Percentiles rank a stretch among this genome's conserved stretches.
Evolutionary conservation across 2,113 vertebrate species (phyloP).

Genomic region (Mus pahari): DNA sequence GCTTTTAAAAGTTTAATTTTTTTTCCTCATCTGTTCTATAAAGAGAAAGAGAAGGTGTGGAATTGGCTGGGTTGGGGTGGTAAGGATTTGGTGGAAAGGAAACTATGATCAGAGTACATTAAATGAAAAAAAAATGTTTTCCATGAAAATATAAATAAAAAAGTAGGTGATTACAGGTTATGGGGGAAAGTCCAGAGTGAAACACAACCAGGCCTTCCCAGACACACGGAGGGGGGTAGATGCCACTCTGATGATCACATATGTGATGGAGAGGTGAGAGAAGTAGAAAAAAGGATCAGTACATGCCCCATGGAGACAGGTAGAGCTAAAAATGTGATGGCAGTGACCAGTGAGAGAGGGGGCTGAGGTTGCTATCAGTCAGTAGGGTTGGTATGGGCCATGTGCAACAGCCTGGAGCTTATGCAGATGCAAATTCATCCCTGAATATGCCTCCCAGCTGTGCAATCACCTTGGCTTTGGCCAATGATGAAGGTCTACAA

Average conservation of each 20-base stretch:
- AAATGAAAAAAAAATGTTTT: neutral
- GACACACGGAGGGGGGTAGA: neutral
- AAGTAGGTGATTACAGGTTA: neutral
- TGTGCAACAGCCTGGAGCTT: neutral
- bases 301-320: neutral
- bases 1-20: no score
- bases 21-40: neutral
- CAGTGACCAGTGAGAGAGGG: neutral
- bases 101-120: neutral
- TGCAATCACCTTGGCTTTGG: neutral
- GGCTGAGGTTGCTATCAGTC: neutral
- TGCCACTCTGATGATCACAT: neutral
- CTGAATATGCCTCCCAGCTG: neutral
- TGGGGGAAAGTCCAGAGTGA: neutral
- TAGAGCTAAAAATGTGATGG: neutral
- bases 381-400: neutral
- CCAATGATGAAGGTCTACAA: neutral
- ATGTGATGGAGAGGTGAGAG: neutral
- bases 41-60: neutral
- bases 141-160: neutral
- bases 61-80: neutral
- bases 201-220: neutral
- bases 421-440: neutral
- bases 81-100: neutral
- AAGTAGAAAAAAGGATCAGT: neutral